Base-by-base conservation (phyloP, 2,113 vertebrate species). In the Albula glossodonta region DNA sequence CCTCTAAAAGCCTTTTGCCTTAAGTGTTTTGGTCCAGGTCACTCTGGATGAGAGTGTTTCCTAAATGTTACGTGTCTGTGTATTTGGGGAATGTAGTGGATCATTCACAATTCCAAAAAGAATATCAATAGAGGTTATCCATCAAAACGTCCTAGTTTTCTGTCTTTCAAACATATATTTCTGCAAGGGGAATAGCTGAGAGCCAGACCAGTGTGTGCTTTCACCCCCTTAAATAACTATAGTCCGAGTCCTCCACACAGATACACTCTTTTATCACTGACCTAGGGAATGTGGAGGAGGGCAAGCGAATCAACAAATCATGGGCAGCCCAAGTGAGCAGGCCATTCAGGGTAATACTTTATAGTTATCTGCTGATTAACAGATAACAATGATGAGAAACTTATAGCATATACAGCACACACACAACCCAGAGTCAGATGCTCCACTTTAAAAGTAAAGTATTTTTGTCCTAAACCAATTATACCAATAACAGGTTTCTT, bases 231-330 rank as follows among this genome's bases (percentile, higher is more conserved):
- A 78, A 89, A 82, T 85, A 87, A 91, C 87, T 91, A 66, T 89
- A 88, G 83, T 50, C 83, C 53, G 4, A 88, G 83, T 50, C 83
- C 53, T 4, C 63, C 85, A 87, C 86, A 83, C 85, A 91, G 87
- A 92, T 90, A 87, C 87, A 85, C 86, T 92, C 87, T 92, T 90
- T 93, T 94, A 93, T 94, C 93, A 93, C 92, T 87, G 60, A 74
- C 81, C 86, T 91, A 91, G 91, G 90, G 91, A 94, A 92, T 93
- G 90, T 91, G 89, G 84, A 91, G 87, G 86, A 88, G 87, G 78
- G 89, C 84, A 82, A 78, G 82, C 83, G 51, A 89, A 86, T 86
- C 89, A 89, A 87, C 88, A 91, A 86, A 78, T 84, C 79, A n/a
- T 10, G 17, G 13, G 48, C 41, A 79, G 78, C 2, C 50, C 22